Base-by-base conservation (phyloP, 2,888 invertebrate genomes). In the Synanthedon andrenaeformis region DNA sequence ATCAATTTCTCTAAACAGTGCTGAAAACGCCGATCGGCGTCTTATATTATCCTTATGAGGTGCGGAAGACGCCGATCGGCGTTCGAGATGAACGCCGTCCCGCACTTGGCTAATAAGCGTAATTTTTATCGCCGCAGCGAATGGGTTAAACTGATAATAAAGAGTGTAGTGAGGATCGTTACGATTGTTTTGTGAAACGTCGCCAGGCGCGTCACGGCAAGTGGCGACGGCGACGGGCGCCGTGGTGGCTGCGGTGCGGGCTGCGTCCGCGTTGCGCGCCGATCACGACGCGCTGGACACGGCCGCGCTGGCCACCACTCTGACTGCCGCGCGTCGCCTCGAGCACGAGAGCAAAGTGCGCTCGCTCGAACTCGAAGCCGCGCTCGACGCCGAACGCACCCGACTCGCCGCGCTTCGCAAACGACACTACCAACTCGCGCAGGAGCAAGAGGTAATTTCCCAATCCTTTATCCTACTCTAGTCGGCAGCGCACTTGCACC, bases 331-430 rank as follows among this genome's bases (percentile, higher is more conserved):
- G 1, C 98, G 99, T 72, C 92, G 95, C 42, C 89, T 96, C 65
- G 99, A 99, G 89, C 98, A 99, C 96, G 98, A 99, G 81, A 93
- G 96, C 61, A 98, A 98, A 83, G 97, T 98, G 49, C 92, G 95
- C 68, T 95, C 98, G 56, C 88, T 99, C 61, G 97, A 98, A 83
- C 87, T 98, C 62, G 98, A 99, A 78, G 94, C 93, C 59, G 93
- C 94, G 54, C 86, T 99, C 59, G 95, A 96, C 72, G 93, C 93
- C 61, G 98, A 99, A 85, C 90, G 99, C 58, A 89, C 92, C 60
- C 90, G 92, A 60, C 89, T 99, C 61, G 92, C 96, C 28, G 94
- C 96, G 56, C 89, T 99, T 56, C 90, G 99, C 57, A 94, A 94
- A 70, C 92, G 95, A 62, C 98, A 99, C 86, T 99, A 99, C 88